Evolutionary conservation across 2,888 invertebrate genomes (phyloP).

Genomic region (Clusia tigrina): DNA sequence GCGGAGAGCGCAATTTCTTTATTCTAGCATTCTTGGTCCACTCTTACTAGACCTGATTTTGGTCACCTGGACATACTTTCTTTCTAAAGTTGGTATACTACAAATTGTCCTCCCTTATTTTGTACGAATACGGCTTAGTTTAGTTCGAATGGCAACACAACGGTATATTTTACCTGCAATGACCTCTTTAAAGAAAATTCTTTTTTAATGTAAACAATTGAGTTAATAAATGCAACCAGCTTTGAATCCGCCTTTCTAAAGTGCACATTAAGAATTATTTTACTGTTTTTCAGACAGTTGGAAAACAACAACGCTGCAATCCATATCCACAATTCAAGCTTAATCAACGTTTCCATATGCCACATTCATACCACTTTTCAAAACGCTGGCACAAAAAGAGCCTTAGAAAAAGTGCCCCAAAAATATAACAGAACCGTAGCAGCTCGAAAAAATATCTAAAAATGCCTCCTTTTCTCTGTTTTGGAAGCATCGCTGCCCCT

Average conservation of each 20-base stretch:
- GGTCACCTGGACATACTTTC: too few relatives aligned
- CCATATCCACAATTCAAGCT: slow-evolving; percentile 3
- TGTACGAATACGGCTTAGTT: too few relatives aligned
- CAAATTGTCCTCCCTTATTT: too few relatives aligned
- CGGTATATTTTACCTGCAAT: too few relatives aligned
- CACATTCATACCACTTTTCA: not conserved
- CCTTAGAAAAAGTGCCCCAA: not conserved
- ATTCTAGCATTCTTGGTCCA: too few relatives aligned
- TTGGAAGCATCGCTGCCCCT: not conserved
- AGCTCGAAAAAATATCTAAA: not conserved
- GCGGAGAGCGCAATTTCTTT: too few relatives aligned
- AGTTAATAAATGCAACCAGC: not conserved
- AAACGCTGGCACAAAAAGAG: not conserved
- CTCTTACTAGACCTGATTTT: too few relatives aligned
- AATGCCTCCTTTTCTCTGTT: not conserved
- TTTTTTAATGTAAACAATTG: not conserved
- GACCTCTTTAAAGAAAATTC: too few relatives aligned
- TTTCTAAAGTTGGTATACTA: too few relatives aligned
- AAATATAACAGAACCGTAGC: not conserved
- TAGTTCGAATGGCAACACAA: too few relatives aligned
- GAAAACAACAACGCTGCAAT: not conserved
- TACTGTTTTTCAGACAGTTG: not conserved
- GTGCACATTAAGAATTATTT: not conserved
- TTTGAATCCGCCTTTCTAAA: slow-evolving; percentile 1
- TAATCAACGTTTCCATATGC: slow-evolving; percentile 5